Evolutionary conservation across 1,140 invertebrate species (phyloP), one percentile per base, ranked within the genome.

Genomic region (Conopomorpha cramerella): DNA sequence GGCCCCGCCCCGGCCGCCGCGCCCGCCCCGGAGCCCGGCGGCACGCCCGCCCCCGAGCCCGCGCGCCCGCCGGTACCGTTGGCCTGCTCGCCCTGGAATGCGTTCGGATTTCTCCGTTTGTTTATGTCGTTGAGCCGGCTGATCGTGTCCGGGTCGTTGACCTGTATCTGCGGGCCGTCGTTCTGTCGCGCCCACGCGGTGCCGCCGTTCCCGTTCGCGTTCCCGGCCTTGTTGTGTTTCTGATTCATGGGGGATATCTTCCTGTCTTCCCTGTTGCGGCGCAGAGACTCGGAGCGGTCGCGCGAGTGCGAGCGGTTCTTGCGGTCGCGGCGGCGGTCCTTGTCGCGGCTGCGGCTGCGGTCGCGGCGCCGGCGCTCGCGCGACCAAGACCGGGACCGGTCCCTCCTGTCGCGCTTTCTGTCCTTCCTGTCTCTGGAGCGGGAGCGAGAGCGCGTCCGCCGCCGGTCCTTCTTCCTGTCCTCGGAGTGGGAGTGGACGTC

Each of bases 81-180:
- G 28, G 49, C 30, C 41, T 55, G 50, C 27, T 66, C 49, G 28
- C 56, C 64, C 43, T 84, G 82, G 31, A 84, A 85, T 0, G 82
- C 82, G 36, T 84, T 80, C 0, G 82, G 82, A 46, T 85, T 84
- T 0, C 83, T 65, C 26, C 82, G 81, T 19, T 81, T 81, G 6
- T 80, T 81, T 1, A 84, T 39, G 31, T 84, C 82, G 34, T 83
- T 81, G 10, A 84, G 42, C 38, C 76, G 73, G 30, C 58, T 71
- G 32, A 70, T 66, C 8, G 72, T 46, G 2, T 74, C 70, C 0
- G 65, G 53, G 39, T 74, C 70, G 27, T 30, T 58, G 40, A 66
- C 71, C 3, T 56, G 46, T 23, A 30, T 49, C 13, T 46, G 39
- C 3, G 34, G 36, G 6, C 37, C 27, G n/a, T 50, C 43, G n/a